Conservation (phyloP, 1,140 invertebrate genomes). For the Ceratitis capitata region DNA sequence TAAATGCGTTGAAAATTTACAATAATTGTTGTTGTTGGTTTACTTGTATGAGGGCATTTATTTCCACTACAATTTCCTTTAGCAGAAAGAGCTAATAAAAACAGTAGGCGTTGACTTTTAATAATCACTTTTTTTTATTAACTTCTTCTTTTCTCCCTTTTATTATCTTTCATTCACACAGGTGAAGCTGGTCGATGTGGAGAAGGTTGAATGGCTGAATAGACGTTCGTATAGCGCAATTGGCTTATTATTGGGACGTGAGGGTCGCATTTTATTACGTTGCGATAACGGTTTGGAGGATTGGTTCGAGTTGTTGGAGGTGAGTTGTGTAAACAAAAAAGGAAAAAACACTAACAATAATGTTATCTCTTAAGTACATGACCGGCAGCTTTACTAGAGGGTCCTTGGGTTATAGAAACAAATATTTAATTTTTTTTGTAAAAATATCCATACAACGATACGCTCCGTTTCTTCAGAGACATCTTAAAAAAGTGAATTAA, state of each 20-base stretch:
- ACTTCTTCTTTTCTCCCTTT: slow-evolving; percentile 50
- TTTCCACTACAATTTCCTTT: neutral
- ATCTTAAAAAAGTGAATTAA: too few relatives aligned
- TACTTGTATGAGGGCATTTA: slow-evolving; percentile 7
- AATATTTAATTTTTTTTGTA: too few relatives aligned
- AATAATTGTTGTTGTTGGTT: neutral
- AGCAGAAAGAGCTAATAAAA: neutral
- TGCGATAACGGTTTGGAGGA: slow-evolving; percentile 69
- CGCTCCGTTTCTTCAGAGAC: too few relatives aligned
- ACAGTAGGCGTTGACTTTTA: neutral
- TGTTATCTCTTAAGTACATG: too few relatives aligned
- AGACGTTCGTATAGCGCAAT: slow-evolving; percentile 71
- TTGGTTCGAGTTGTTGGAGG: slow-evolving; percentile 71
- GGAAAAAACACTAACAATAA: too few relatives aligned
- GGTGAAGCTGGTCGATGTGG: slow-evolving; percentile 74
- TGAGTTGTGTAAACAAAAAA: neutral
- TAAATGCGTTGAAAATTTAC: neutral
- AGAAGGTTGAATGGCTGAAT: slow-evolving; percentile 74
- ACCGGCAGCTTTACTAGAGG: too few relatives aligned
- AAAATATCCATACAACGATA: too few relatives aligned
- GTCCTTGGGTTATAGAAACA: too few relatives aligned
- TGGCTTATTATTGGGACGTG: slow-evolving; percentile 67
- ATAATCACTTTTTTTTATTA: slow-evolving; percentile 19
- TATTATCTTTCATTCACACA: too few relatives aligned
- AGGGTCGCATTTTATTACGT: slow-evolving; percentile 70